Evolutionary conservation across 2,797 vertebrate genomes (phyloP).

Genomic region (Halcyon smyrnensis): DNA sequence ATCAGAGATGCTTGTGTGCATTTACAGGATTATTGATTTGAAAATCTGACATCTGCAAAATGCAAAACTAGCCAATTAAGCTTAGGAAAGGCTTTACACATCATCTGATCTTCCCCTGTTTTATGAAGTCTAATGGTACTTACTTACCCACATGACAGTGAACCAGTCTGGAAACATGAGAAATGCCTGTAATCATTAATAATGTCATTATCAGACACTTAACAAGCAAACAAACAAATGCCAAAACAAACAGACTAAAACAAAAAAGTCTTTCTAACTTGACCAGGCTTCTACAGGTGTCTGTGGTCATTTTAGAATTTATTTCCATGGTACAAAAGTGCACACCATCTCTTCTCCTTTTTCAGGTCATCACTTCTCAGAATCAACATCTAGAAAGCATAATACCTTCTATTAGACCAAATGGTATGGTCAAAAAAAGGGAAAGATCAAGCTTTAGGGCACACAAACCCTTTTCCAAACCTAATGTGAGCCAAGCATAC

Average conservation of each 20-base stretch:
- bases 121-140: background rate
- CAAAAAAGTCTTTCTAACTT: background rate
- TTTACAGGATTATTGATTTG: conserved; percentile 40
- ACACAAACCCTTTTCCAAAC: background rate
- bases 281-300: background rate
- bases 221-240: background rate
- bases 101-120: conserved; percentile 19
- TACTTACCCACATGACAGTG: background rate
- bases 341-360: background rate
- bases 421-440: background rate
- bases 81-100: conserved; percentile 15
- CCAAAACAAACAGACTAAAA: no score
- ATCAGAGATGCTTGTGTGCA: conserved; percentile 5
- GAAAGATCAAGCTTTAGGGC: background rate
- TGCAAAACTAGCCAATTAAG: conserved; percentile 7
- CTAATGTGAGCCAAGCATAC: background rate
- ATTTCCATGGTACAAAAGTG: background rate
- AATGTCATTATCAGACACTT: background rate
- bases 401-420: background rate
- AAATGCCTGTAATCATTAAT: background rate
- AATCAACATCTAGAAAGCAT: background rate
- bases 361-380: background rate
- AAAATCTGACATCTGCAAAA: conserved; percentile 59
- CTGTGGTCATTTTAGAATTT: background rate
- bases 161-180: background rate